Base-by-base conservation (phyloP, 2,888 invertebrate species). In the Melitaea athalia region DNA sequence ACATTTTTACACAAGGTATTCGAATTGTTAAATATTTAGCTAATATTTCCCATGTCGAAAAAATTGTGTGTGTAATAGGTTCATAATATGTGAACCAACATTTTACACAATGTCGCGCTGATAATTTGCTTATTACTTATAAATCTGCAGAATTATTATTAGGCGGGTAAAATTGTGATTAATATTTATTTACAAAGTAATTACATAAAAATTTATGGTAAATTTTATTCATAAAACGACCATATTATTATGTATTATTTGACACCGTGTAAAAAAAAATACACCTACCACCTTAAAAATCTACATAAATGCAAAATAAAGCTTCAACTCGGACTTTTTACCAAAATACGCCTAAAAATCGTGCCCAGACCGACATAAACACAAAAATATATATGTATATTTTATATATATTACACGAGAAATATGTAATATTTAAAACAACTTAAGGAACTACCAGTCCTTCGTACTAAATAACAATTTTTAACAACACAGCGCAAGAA, bases 401-500 rank as follows among this genome's bases (percentile, higher is more conserved):
- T 24, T 24, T 24, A 70, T 70, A 64, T 70, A 71, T 65, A 69
- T 69, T 68, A 67, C 65, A 68, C 64, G 14, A 14, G 63, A 61
- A 47, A 62, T 31, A 55, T 31, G 33, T 14, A 55, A 55, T 55
- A n/a, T 67, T 64, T 60, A 63, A 68, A 64, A 71, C 67, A 72
- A 64, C 72, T 72, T 72, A 71, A 66, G 71, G 72, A 68, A 72
- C 24, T 73, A 74, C 75, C 74, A 75, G 73, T 74, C 74, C 75
- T 70, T 74, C 64, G 69, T 24, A 70, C 69, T 70, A 70, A 63
- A 70, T 68, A 74, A 69, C 67, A 67, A 63, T 62, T 66, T n/a
- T 64, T 42, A 64, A 50, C 53, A 33, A 55, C 53, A 55, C n/a
- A 7, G 59, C 49, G 7, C 45, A 47, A 38, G 52, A 63, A 64